phyloP scores from a whole-genome alignment of 1,140 invertebrate species.

The Hormaphis cornu region DNA sequence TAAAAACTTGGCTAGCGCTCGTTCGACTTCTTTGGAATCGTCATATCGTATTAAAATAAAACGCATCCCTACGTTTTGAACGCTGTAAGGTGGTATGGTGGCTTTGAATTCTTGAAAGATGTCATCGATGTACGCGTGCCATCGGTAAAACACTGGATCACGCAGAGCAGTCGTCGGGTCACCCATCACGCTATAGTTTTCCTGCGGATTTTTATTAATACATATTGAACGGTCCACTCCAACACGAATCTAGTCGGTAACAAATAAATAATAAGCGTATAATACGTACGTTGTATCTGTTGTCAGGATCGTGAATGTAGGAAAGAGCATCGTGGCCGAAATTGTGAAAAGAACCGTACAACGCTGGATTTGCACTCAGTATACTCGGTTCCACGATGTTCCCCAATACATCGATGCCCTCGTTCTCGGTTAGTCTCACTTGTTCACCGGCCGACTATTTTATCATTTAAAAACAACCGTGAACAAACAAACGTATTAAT shows the following conservation, averaged over 20 bases:
- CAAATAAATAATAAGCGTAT: background rate
- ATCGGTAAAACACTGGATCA: slow-evolving; percentile 76
- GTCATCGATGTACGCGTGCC: slow-evolving; percentile 70
- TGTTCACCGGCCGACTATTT: slow-evolving; percentile 37
- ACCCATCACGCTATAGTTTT: slow-evolving; percentile 59
- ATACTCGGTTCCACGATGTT: slow-evolving; percentile 68
- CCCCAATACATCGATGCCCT: slow-evolving; percentile 69
- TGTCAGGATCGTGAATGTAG: slow-evolving; percentile 61
- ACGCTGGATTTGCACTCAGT: slow-evolving; percentile 55
- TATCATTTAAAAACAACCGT: slow-evolving; percentile 4
- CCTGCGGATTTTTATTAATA: slow-evolving; percentile 40
- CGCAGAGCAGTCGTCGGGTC: slow-evolving; percentile 65
- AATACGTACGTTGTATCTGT: slow-evolving; percentile 53
- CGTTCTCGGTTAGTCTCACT: slow-evolving; percentile 51
- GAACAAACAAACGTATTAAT: no score
- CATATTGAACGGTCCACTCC: background rate
- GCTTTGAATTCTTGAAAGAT: slow-evolving; percentile 68
- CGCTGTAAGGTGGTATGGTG: slow-evolving; percentile 53
- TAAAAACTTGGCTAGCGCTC: no score
- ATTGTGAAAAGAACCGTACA: slow-evolving; percentile 67
- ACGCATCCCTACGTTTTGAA: slow-evolving; percentile 45
- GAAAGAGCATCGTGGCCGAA: slow-evolving; percentile 58
- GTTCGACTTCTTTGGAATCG: no score
- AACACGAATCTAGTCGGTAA: background rate
- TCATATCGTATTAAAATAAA: no score